A percentile compares a stretch with the other conserved stretches of the same genome.
These are phyloP conservation scores for Temnothorax curvispinosus DNA, from an alignment of 1,140 invertebrate genomes.

Conservation along the genomic window DNA sequence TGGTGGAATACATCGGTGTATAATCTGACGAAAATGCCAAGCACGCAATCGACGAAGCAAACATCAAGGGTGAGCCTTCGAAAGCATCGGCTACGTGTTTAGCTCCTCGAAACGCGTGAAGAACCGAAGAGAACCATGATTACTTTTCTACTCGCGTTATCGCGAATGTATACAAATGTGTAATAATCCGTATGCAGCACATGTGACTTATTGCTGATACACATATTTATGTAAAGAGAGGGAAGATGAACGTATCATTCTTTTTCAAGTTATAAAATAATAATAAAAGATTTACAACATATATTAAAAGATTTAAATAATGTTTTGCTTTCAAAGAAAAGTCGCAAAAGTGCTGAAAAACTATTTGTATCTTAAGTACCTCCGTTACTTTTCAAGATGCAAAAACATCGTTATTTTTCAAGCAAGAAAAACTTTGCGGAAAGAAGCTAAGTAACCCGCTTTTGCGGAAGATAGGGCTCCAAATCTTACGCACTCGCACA, in stretches of 20 bases:
- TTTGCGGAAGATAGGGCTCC: background rate
- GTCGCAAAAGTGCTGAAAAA: background rate
- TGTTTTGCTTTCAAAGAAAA: background rate
- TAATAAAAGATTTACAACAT: background rate
- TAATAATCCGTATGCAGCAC: slow-evolving; percentile 58
- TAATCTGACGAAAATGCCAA: slow-evolving; percentile 64
- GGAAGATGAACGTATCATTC: too few relatives aligned
- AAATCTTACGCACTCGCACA: background rate
- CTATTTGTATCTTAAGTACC: background rate
- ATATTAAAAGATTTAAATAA: background rate
- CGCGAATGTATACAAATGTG: slow-evolving; percentile 58
- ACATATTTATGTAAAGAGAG: slow-evolving; percentile 1
- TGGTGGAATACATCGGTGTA: slow-evolving; percentile 9
- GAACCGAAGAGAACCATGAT: slow-evolving; percentile 54
- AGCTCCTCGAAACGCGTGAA: slow-evolving; percentile 32
- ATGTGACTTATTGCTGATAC: slow-evolving; percentile 37
- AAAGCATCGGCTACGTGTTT: slow-evolving; percentile 34
- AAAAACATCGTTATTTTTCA: background rate
- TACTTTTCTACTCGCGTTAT: slow-evolving; percentile 59
- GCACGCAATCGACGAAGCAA: slow-evolving; percentile 72
- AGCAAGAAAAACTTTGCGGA: background rate
- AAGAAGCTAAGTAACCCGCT: background rate
- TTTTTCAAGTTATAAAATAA: background rate
- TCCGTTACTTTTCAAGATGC: background rate
- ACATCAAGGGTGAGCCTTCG: slow-evolving; percentile 62